A percentile compares a stretch with the other conserved stretches of the same genome.
phyloP scores from a whole-genome alignment of 1,140 invertebrate species.

The Gryllus bimaculatus region DNA sequence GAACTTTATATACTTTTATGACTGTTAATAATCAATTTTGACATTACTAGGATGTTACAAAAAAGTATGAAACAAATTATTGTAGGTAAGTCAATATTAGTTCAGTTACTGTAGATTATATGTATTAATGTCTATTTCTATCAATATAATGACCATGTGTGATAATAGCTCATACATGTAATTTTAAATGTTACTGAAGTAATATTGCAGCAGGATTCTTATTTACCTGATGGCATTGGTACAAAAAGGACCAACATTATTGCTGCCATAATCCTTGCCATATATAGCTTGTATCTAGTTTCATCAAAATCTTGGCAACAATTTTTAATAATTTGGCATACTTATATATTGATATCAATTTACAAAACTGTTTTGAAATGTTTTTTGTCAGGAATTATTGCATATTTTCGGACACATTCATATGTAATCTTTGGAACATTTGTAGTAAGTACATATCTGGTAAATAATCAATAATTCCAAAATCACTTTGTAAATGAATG shows the following conservation, averaged over 20 bases:
- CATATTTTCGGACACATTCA: neutral
- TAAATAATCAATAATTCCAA: neutral
- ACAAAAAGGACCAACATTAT: neutral
- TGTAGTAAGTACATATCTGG: constrained; percentile 1
- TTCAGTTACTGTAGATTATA: neutral
- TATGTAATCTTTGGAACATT: neutral
- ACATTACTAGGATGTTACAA: neutral
- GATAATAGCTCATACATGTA: neutral
- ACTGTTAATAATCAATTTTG: neutral
- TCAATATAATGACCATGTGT: neutral
- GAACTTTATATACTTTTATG: neutral
- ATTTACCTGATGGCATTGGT: neutral
- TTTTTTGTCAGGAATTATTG: neutral
- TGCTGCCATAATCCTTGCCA: neutral
- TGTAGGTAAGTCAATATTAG: too few species aligned
- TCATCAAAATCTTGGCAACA: neutral
- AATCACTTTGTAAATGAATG: neutral
- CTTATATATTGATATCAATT: neutral
- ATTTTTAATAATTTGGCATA: neutral
- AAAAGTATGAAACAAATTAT: neutral
- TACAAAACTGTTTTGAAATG: neutral
- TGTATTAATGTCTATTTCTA: neutral
- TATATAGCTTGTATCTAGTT: neutral
- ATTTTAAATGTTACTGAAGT: neutral
- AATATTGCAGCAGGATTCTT: neutral